Evolutionary conservation across 2,888 invertebrate species (phyloP).

Genomic region (Ditylenchus weischeri): DNA sequence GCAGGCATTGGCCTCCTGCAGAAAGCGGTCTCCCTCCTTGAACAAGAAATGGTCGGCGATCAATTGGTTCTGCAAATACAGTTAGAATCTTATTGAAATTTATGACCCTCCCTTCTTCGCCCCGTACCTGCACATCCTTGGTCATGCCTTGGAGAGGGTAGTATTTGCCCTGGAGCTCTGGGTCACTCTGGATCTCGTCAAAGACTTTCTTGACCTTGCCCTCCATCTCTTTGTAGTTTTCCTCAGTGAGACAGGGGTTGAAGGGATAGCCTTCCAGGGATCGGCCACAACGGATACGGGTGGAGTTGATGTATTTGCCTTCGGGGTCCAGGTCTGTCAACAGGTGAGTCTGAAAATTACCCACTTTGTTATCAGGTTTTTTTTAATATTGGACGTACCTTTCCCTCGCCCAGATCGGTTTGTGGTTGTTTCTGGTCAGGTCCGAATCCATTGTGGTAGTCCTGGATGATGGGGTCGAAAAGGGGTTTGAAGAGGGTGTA

Average conservation of each 20-base stretch:
- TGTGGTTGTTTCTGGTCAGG: slow-evolving; percentile 86
- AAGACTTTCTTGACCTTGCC: slow-evolving; percentile 57
- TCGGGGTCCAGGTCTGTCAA: slow-evolving; percentile 68
- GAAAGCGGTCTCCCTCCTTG: slow-evolving; percentile 58
- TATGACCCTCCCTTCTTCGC: background rate
- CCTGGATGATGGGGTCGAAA: slow-evolving; percentile 89
- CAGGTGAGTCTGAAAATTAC: slow-evolving; percentile 25
- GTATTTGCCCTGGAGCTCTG: slow-evolving; percentile 58
- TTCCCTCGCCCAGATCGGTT: slow-evolving; percentile 79
- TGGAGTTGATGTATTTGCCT: slow-evolving; percentile 81
- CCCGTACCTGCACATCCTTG: slow-evolving; percentile 76
- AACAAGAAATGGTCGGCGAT: slow-evolving; percentile 92
- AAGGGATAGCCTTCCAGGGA: slow-evolving; percentile 72
- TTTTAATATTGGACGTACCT: slow-evolving; percentile 58
- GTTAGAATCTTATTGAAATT: background rate
- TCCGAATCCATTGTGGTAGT: slow-evolving; percentile 85
- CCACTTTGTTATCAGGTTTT: background rate
- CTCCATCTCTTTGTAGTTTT: slow-evolving; percentile 92
- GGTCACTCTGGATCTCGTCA: slow-evolving; percentile 43
- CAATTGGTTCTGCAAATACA: slow-evolving; percentile 70
- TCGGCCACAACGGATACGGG: slow-evolving; percentile 92
- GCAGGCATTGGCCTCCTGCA: slow-evolving; percentile 58
- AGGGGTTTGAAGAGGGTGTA: slow-evolving; percentile 86
- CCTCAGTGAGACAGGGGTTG: slow-evolving; percentile 93
- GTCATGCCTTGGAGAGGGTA: slow-evolving; percentile 66